Evolutionary conservation across 2,888 invertebrate genomes (phyloP).

Genomic region (Cyclophora punctaria): DNA sequence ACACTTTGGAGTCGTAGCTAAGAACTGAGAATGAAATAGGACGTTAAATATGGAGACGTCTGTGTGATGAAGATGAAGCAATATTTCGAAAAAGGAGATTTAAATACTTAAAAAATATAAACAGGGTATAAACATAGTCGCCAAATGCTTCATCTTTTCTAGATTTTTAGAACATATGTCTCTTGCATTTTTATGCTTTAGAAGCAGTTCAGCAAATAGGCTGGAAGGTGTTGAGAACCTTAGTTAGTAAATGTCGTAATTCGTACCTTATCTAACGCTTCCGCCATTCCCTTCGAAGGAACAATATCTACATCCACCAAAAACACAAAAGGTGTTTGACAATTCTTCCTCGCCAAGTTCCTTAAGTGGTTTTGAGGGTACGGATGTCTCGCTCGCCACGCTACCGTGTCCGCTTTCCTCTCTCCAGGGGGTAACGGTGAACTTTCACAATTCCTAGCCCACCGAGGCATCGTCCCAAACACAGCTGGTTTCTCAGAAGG

Average conservation of each 20-base stretch:
- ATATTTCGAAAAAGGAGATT: not conserved
- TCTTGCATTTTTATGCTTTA: too few relatives aligned
- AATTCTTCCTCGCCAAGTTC: constrained; percentile 89
- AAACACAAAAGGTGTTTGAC: constrained; percentile 86
- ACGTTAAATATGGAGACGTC: too few relatives aligned
- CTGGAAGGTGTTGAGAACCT: too few relatives aligned
- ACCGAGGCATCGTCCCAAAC: constrained; percentile 76
- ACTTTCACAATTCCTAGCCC: constrained; percentile 78
- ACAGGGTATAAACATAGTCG: too few relatives aligned
- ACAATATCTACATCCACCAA: constrained; percentile 92
- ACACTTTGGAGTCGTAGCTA: constrained; percentile 74
- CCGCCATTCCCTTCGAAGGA: constrained; percentile 83
- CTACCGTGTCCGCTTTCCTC: constrained; percentile 77
- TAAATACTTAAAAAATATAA: not conserved
- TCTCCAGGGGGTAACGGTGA: constrained; percentile 79
- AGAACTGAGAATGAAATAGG: constrained; percentile 52
- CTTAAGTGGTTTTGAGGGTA: constrained; percentile 94
- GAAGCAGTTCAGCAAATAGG: too few relatives aligned
- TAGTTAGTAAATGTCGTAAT: too few relatives aligned
- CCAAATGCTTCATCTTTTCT: too few relatives aligned
- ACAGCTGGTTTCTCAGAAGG: constrained; percentile 78
- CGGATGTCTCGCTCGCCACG: constrained; percentile 83
- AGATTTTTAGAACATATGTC: too few relatives aligned
- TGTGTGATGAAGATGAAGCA: too few relatives aligned
- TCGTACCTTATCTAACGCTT: constrained; percentile 74